Percentiles rank a stretch among this genome's conserved stretches.
Conservation (phyloP, 1,140 invertebrate species). For the Maniola jurtina region DNA sequence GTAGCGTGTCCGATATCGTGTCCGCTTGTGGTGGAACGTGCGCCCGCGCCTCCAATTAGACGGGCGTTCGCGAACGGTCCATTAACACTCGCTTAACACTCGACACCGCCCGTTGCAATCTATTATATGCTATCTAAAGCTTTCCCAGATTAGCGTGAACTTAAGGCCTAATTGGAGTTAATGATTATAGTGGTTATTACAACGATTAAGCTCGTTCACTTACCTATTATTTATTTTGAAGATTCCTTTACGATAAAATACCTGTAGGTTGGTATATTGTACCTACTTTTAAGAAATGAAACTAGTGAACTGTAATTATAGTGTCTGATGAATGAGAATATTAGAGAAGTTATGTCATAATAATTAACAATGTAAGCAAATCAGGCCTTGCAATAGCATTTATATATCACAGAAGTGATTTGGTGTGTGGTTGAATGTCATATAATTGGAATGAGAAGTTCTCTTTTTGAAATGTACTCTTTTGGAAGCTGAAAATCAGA, state of each 20-base stretch:
- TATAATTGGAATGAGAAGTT: too few relatives aligned
- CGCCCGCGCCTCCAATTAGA: constrained; percentile 63
- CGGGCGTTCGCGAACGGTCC: constrained; percentile 58
- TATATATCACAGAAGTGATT: too few relatives aligned
- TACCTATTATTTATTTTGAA: background rate
- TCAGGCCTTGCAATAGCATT: background rate
- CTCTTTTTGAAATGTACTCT: too few relatives aligned
- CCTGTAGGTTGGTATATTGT: background rate
- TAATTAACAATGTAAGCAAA: background rate
- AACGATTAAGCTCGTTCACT: background rate
- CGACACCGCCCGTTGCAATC: constrained; percentile 46
- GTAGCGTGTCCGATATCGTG: constrained; percentile 35
- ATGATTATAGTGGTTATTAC: constrained; percentile 17
- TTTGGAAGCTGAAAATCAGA: too few relatives aligned
- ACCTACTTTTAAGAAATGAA: background rate
- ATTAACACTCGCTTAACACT: constrained; percentile 69
- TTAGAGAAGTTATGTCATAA: background rate
- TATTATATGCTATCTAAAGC: constrained; percentile 34
- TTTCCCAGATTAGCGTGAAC: constrained; percentile 27
- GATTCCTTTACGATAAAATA: background rate
- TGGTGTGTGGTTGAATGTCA: too few relatives aligned
- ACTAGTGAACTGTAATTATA: too few relatives aligned
- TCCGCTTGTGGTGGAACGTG: constrained; percentile 33
- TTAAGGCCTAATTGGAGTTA: constrained; percentile 24
- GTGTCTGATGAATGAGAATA: background rate